Evolutionary conservation across 30 jellyfish, hydroid and myxozoan species (phyloP).

Genomic region (Nemopilema nomurai): DNA sequence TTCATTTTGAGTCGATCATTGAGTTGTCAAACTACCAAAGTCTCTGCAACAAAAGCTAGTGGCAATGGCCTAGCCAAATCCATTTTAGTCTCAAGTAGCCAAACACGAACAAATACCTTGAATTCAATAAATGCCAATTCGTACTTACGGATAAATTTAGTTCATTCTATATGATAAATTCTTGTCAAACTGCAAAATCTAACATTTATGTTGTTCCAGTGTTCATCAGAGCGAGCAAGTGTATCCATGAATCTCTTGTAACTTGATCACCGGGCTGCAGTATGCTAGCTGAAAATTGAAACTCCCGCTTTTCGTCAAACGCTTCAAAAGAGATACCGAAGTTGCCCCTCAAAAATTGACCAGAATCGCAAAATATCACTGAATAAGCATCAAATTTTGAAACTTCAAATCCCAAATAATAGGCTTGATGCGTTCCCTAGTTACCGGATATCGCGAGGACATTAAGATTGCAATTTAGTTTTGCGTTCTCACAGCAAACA

Average conservation of each 20-base stretch:
- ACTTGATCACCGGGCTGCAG: neutral
- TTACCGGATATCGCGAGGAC: neutral
- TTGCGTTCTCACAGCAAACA: slow-evolving; percentile 21
- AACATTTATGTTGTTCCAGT: neutral
- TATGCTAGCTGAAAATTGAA: slow-evolving; percentile 54
- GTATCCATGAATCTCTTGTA: neutral
- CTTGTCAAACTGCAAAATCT: neutral
- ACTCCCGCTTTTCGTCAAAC: slow-evolving; percentile 56
- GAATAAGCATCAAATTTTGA: neutral
- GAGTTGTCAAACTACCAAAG: neutral
- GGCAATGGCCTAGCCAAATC: neutral
- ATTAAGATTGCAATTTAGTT: slow-evolving; percentile 12
- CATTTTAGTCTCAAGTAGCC: neutral
- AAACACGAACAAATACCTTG: neutral
- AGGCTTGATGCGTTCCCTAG: neutral
- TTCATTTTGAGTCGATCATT: neutral
- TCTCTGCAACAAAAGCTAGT: neutral
- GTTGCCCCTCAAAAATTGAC: neutral
- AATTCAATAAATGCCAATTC: neutral
- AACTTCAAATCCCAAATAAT: neutral
- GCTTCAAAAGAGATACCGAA: neutral
- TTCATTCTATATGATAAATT: neutral
- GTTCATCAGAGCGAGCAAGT: neutral
- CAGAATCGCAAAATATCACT: neutral
- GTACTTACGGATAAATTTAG: neutral